A percentile compares a stretch with the other conserved stretches of the same genome.
phyloP scores from a whole-genome alignment of 2,797 vertebrate genomes.

The Sandelia bainsii region DNA sequence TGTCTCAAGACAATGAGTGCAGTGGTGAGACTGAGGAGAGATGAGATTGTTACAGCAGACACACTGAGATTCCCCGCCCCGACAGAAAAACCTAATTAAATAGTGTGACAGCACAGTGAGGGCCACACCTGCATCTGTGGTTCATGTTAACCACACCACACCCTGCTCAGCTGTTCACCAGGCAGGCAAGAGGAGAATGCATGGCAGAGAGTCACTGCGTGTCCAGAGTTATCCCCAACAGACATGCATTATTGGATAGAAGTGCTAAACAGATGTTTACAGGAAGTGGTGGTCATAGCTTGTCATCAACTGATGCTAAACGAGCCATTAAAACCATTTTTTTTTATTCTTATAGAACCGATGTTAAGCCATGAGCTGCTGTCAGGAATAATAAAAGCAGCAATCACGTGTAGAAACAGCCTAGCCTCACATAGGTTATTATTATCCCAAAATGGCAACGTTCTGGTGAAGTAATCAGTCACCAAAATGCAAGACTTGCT shows the following conservation, averaged over 20 bases:
- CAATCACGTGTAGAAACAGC: neutral
- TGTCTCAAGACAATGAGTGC: constrained; percentile 52
- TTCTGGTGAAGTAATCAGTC: neutral
- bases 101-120: constrained; percentile 37
- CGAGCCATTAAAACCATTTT: constrained; percentile 1
- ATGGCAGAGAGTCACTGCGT: neutral
- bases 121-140: constrained; percentile 69
- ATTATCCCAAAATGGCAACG: neutral
- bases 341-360: too few species aligned
- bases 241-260: constrained; percentile 26
- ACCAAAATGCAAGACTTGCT: neutral
- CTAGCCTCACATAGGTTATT: neutral
- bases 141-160: constrained; percentile 39
- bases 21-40: constrained; percentile 19
- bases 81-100: constrained; percentile 62
- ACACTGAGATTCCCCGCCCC: constrained; percentile 32
- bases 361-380: constrained; percentile 12
- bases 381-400: neutral
- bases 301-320: constrained; percentile 40
- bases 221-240: constrained; percentile 7
- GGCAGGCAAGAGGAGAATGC: constrained; percentile 17
- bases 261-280: constrained; percentile 38
- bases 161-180: constrained; percentile 62
- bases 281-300: constrained; percentile 21
- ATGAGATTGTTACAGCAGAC: constrained; percentile 41